Evolutionary conservation across 2,113 vertebrate genomes (phyloP).

Genomic region (Glareola pratincola): DNA sequence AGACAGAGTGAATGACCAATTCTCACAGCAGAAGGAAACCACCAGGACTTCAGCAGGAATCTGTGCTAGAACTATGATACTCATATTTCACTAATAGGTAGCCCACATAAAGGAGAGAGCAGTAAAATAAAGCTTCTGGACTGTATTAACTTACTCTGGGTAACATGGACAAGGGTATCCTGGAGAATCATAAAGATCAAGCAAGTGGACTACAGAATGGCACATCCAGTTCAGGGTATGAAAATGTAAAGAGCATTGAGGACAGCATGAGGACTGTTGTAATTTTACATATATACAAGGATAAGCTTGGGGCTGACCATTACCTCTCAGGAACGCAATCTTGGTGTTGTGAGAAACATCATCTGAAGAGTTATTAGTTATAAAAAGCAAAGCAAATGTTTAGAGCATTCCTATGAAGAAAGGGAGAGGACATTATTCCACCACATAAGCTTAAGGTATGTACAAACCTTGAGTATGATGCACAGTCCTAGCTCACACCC

Average conservation of each 20-base stretch:
- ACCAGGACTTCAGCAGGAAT: neutral
- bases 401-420: neutral
- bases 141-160: neutral
- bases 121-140: neutral
- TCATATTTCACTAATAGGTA: neutral
- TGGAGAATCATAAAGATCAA: neutral
- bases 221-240: neutral
- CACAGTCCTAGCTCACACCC: neutral
- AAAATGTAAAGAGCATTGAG: accelerated
- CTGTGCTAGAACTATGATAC: neutral
- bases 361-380: neutral
- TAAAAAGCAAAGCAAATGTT: neutral
- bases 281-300: neutral
- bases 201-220: neutral
- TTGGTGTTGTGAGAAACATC: neutral
- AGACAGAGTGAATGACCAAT: neutral
- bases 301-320: neutral
- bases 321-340: neutral
- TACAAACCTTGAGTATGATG: neutral
- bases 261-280: neutral
- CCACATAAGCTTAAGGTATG: neutral
- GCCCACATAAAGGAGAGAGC: neutral
- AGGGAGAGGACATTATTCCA: neutral
- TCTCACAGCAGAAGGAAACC: neutral
- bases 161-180: neutral